phyloP scores from a whole-genome alignment of 2,113 vertebrate genomes.

The Saguinus midas region DNA sequence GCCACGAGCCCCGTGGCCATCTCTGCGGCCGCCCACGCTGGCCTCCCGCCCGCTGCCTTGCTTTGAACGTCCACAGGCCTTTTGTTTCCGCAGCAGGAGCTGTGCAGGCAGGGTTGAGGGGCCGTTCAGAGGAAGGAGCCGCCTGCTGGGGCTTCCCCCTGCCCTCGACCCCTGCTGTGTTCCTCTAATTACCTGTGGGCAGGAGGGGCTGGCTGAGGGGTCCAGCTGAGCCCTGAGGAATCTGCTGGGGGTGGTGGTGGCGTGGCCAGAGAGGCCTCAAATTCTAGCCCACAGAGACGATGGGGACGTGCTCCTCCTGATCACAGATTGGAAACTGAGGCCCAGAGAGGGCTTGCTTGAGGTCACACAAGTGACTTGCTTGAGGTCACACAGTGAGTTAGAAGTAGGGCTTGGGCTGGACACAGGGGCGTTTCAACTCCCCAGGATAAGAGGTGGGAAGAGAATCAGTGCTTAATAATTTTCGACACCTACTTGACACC shows the following conservation, averaged over 20 bases:
- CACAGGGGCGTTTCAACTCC: not conserved
- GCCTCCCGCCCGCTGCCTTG: conserved; percentile 77
- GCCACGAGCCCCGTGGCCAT: conserved; percentile 92
- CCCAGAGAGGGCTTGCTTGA: not conserved
- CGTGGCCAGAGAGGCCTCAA: not conserved
- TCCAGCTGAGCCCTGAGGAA: conserved; percentile 29
- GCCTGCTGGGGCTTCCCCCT: conserved; percentile 51
- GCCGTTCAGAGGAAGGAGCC: conserved; percentile 61
- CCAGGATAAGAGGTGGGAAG: no score
- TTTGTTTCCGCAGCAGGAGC: conserved; percentile 63
- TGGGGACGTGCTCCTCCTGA: not conserved
- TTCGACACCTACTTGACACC: not conserved
- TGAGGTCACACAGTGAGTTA: not conserved
- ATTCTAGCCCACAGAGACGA: not conserved
- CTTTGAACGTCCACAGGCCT: conserved; percentile 71
- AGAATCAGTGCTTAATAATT: fast-evolving
- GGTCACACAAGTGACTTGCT: not conserved
- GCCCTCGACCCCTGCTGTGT: conserved; percentile 22
- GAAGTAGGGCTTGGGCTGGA: not conserved
- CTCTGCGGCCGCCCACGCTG: conserved; percentile 84
- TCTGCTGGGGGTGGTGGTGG: not conserved
- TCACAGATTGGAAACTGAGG: not conserved
- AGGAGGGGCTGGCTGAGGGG: not conserved
- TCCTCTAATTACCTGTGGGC: conserved; percentile 70
- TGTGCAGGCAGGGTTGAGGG: conserved; percentile 11